phyloP scores from a whole-genome alignment of 2,113 vertebrate species.

The Garra rufa region DNA sequence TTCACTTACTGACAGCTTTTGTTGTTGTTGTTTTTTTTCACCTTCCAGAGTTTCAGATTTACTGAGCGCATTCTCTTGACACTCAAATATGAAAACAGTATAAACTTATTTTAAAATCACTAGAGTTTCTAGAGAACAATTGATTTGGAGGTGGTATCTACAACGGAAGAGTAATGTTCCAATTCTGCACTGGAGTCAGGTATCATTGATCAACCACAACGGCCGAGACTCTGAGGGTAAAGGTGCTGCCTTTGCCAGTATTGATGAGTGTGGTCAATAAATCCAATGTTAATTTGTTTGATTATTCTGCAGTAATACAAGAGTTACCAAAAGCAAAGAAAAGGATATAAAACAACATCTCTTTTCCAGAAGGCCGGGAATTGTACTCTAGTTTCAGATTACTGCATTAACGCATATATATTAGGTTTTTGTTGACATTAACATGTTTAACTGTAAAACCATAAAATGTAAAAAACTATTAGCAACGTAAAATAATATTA shows the following conservation, averaged over 20 bases:
- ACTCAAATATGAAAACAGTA: not conserved
- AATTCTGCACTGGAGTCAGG: not conserved
- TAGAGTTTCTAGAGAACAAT: not conserved
- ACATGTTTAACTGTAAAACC: not conserved
- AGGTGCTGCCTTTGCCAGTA: not conserved
- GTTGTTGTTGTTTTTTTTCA: not conserved
- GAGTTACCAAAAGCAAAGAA: not conserved
- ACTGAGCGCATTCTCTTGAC: conserved; percentile 5
- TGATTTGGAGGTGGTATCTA: not conserved
- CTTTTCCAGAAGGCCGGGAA: not conserved
- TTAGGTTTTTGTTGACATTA: too few relatives aligned
- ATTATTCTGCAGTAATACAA: not conserved
- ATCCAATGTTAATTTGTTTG: not conserved
- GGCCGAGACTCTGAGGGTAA: not conserved
- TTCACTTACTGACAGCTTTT: not conserved
- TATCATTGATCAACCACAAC: not conserved
- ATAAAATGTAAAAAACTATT: not conserved
- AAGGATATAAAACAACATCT: not conserved
- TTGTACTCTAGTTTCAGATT: not conserved
- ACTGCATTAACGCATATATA: not conserved
- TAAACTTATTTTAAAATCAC: not conserved
- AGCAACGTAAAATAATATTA: not conserved
- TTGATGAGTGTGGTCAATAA: conserved; percentile 18
- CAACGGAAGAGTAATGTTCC: not conserved
- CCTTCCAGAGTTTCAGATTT: not conserved